A percentile compares a stretch with the other conserved stretches of the same genome.
Conservation (phyloP, 1,140 invertebrate genomes). For the Chironomus striatipennis region DNA sequence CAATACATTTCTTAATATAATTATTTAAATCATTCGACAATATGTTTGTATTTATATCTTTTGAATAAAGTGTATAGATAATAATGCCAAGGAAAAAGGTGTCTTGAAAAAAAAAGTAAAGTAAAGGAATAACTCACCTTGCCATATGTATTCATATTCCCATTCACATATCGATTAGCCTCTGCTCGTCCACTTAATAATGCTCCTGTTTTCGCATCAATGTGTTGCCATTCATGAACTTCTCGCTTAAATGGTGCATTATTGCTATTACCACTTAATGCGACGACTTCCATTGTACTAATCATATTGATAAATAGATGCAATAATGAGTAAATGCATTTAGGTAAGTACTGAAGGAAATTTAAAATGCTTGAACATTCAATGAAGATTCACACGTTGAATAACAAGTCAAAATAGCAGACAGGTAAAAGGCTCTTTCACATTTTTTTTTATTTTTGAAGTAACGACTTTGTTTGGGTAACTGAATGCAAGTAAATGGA, state of each 20-base stretch:
- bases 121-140: conserved; percentile 34
- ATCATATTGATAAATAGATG: neutral
- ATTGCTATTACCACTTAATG: conserved; percentile 28
- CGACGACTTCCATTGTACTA: conserved; percentile 25
- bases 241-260: conserved; percentile 38
- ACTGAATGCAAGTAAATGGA: neutral
- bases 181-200: conserved; percentile 39
- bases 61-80: too few relatives aligned
- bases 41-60: too few relatives aligned
- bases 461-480: too few relatives aligned
- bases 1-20: too few relatives aligned
- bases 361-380: too few relatives aligned
- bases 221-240: conserved; percentile 41
- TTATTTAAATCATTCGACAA: too few relatives aligned
- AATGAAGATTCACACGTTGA: too few relatives aligned
- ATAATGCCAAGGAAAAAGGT: neutral
- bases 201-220: conserved; percentile 40
- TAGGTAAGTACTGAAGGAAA: too few relatives aligned
- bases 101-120: too few relatives aligned
- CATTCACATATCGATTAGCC: conserved; percentile 41
- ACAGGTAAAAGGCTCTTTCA: too few relatives aligned
- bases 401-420: too few relatives aligned
- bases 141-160: conserved; percentile 37
- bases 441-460: too few relatives aligned
- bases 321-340: neutral